A percentile compares a stretch with the other conserved stretches of the same genome.
Evolutionary conservation across 2,888 invertebrate genomes (phyloP).

Genomic region (Tetheella fluctuosa): DNA sequence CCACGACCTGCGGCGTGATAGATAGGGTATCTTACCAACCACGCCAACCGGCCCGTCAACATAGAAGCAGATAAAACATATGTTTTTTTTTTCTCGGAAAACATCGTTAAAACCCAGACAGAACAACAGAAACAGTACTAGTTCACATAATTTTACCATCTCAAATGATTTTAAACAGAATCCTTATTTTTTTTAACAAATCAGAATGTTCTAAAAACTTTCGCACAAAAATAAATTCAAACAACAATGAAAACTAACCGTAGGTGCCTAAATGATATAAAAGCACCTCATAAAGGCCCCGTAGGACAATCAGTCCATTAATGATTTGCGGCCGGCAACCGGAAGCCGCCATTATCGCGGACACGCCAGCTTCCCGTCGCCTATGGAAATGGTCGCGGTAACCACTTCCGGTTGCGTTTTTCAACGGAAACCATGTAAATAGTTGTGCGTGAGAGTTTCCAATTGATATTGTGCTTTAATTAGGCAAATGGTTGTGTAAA

Average conservation of each 20-base stretch:
- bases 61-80: no score
- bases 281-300: background rate
- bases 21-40: no score
- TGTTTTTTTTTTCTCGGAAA: no score
- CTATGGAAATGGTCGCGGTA: conserved; percentile 69
- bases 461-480: background rate
- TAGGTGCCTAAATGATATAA: background rate
- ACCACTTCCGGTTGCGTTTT: conserved; percentile 70
- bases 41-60: no score
- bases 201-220: no score
- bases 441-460: conserved; percentile 28
- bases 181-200: no score
- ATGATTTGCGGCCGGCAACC: conserved; percentile 51
- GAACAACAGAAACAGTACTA: no score
- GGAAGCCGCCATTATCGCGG: conserved; percentile 62
- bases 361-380: conserved; percentile 63
- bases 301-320: conserved; percentile 46
- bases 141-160: no score
- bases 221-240: no score
- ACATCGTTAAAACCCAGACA: no score
- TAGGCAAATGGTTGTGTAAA: background rate
- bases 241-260: background rate
- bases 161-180: no score
- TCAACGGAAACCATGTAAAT: conserved; percentile 64
- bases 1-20: no score